Evolutionary conservation across 1,140 invertebrate species (phyloP), one percentile per base, ranked within the genome.

Genomic region (Aphidius ervi): DNA sequence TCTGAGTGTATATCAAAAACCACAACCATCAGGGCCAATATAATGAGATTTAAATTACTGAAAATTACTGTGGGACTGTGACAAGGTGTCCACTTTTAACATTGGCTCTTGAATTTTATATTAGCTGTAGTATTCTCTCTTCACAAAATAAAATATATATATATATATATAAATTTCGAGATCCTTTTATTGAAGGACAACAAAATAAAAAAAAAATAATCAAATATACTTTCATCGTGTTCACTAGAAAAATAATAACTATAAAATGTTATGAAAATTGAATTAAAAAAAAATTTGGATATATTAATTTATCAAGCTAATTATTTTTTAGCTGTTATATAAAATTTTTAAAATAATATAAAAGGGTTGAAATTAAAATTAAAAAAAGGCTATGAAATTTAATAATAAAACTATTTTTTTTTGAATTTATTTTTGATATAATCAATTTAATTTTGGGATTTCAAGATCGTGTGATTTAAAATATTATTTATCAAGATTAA

Each of bases 41-140:
- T 76, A 76, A 76, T 76, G 73, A 76, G 74, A 76, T 75, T 76
- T 76, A 75, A 76, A 76, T 76, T 74, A 73, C 74, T 71, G 69
- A 70, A 75, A 76, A 76, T 76, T 74, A 73, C 74, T 71, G 69
- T 72, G 70, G 66, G 72, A 69, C 69, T 75, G 73, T 76, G 70
- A 75, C 74, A 76, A 63, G 68, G 68, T 70, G 66, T 69, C 68
- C 65, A 68, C 67, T 47, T 73, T 5, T 54, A 10, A 56, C 16
- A 16, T 16, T 16, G 55, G 53, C 49, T 47, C 53, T 16, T 52
- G 43, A 41, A 48, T 58, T 52, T 53, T 46, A 58, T 61, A 52
- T 46, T 68, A 68, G 66, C 62, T 59, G 63, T 61, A 57, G 60
- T 63, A 50, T 62, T 59, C 63, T 57, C 61, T 45, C 54, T 16